Evolutionary conservation across 1,140 invertebrate genomes (phyloP).

Genomic region (Argopecten irradians): DNA sequence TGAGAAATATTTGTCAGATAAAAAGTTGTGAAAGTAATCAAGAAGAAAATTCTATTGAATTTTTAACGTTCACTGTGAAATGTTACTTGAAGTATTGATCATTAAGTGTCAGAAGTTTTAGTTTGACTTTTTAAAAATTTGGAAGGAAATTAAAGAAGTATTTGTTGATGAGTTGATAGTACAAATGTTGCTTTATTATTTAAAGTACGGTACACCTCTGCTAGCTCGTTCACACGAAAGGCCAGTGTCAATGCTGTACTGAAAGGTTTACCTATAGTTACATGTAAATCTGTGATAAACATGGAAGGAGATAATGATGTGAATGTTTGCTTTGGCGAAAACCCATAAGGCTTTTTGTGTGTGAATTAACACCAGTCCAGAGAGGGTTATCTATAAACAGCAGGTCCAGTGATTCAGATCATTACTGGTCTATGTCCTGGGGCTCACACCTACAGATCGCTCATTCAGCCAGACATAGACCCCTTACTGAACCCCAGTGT

Average conservation of each 20-base stretch:
- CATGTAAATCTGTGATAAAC: conserved; percentile 2
- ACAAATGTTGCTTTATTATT: too few relatives aligned
- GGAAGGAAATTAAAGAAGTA: too few relatives aligned
- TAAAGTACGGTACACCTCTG: too few relatives aligned
- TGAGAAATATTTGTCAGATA: too few relatives aligned
- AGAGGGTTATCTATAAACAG: not conserved
- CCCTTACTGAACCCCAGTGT: not conserved
- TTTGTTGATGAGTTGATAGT: too few relatives aligned
- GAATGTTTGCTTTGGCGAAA: not conserved
- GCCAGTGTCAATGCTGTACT: not conserved
- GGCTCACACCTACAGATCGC: not conserved
- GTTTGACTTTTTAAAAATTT: too few relatives aligned
- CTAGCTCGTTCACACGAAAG: not conserved
- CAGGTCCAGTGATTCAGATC: not conserved
- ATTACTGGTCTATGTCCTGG: not conserved
- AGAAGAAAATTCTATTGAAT: too few relatives aligned
- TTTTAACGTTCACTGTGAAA: too few relatives aligned
- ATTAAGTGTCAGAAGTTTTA: too few relatives aligned
- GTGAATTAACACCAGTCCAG: not conserved
- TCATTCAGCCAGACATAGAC: not conserved
- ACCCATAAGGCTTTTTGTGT: not conserved
- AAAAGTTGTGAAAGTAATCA: too few relatives aligned
- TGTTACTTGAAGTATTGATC: too few relatives aligned
- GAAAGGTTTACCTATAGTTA: not conserved
- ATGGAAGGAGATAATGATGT: not conserved